A percentile compares a stretch with the other conserved stretches of the same genome.
phyloP scores from a whole-genome alignment of 2,113 vertebrate species.

The Chaetops frenatus region DNA sequence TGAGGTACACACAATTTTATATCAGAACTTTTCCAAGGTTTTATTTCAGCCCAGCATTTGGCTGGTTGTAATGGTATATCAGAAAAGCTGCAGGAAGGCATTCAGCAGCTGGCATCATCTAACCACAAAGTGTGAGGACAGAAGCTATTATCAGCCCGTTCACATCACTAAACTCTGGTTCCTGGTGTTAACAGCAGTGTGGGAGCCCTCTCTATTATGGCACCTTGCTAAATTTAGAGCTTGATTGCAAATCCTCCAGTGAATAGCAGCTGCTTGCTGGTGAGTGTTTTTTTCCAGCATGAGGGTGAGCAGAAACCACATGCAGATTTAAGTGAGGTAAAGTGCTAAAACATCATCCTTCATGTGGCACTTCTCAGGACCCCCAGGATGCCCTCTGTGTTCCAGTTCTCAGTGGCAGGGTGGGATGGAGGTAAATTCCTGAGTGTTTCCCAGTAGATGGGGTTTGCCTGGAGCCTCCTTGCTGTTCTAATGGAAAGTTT shows the following conservation, averaged over 20 bases:
- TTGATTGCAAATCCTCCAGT: not conserved
- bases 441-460: not conserved
- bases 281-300: not conserved
- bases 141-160: not conserved
- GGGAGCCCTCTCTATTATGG: not conserved
- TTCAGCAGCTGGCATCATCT: not conserved
- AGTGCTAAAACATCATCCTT: not conserved
- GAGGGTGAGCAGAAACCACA: not conserved
- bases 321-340: not conserved
- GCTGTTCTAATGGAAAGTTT: not conserved
- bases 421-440: not conserved
- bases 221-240: constrained; percentile 13
- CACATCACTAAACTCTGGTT: not conserved
- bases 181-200: not conserved
- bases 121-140: not conserved
- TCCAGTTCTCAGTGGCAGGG: not conserved
- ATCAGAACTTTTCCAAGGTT: not conserved
- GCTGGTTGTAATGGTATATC: not conserved
- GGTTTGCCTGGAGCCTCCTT: not conserved
- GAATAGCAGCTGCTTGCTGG: not conserved
- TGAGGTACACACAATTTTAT: not conserved
- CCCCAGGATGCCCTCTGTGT: not conserved
- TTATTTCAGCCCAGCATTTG: not conserved
- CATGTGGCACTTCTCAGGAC: not conserved
- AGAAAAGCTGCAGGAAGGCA: not conserved